Base-by-base conservation (phyloP, 1,140 invertebrate genomes). In the Papilio aristodemus region DNA sequence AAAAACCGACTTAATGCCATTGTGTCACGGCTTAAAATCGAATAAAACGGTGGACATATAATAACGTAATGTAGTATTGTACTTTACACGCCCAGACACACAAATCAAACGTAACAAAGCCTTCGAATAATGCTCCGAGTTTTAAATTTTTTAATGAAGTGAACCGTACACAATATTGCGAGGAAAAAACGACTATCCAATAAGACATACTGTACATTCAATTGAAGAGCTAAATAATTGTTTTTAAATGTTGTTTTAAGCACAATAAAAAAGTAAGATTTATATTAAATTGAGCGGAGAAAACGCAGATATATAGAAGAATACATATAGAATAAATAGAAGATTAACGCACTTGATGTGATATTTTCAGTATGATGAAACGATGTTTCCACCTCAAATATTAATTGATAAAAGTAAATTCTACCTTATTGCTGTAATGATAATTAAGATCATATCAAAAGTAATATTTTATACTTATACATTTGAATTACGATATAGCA, bases 111-210 rank as follows among this genome's bases (percentile, higher is more conserved):
- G 75, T 76, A 79, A 87, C 85, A 88, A 87, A 81, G 75, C 73
- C 58, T 68, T 77, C 79, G 79, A 80, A 84, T 89, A 89, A 86
- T 83, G 79, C 71, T 78, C 71, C 75, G 79, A 81, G 83, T 87
- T 84, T 86, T 76, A 80, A 85, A 80, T 82, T 87, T 87, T 85
- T 89, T 89, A 89, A 89, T 89, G 84, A 87, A 87, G 81, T 86
- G 77, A 78, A 76, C 71, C 80, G 72, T 83, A 82, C 77, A 85
- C 80, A 79, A 83, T 86, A 84, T 81, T 82, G 80, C 81, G 80
- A 82, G 78, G 80, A 81, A 86, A 86, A 87, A 84, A 86, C 72
- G 68, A 68, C 71, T 84, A 71, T 72, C 57, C 68, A 57, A 59
- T 39, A 62, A 68, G 69, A 87, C 79, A 83, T 75, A 86, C 79